Percentiles rank a stretch among this genome's conserved stretches.
These are phyloP conservation scores for Zaprionus tsacasi DNA, from an alignment of 1,140 invertebrate genomes.

Conservation along the genomic window DNA sequence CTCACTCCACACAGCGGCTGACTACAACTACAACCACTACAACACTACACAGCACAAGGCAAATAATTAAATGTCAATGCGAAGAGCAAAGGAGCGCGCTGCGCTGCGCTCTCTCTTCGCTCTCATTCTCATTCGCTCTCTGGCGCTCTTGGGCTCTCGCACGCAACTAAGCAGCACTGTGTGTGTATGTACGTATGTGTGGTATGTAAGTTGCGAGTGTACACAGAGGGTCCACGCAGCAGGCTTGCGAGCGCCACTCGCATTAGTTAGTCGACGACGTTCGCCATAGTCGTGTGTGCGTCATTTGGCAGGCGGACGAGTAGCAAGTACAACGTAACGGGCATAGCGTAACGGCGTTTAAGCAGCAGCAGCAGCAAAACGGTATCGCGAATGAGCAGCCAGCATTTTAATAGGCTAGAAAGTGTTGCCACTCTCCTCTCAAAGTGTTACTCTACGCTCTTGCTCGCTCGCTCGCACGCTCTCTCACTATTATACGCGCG, in stretches of 20 bases:
- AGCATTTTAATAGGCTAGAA: constrained; percentile 38
- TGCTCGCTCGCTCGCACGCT: constrained; percentile 9
- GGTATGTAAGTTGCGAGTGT: constrained; percentile 16
- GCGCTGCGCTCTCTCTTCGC: neutral
- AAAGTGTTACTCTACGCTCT: constrained; percentile 24
- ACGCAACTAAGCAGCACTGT: neutral
- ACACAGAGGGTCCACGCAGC: constrained; percentile 31
- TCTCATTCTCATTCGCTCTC: constrained; percentile 16
- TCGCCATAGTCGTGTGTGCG: constrained; percentile 43
- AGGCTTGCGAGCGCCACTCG: constrained; percentile 16
- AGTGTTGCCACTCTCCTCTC: constrained; percentile 23
- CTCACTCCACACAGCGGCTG: constrained; percentile 18
- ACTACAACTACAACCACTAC: constrained; percentile 40
- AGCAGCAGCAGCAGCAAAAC: constrained; percentile 24
- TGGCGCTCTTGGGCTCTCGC: constrained; percentile 15
- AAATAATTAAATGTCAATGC: constrained; percentile 58
- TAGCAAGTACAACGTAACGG: constrained; percentile 22
- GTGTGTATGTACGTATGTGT: neutral
- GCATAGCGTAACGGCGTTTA: constrained; percentile 42
- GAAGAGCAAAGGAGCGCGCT: constrained; percentile 34
- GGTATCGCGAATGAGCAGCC: constrained; percentile 19
- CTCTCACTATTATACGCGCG: constrained; percentile 23
- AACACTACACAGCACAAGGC: constrained; percentile 20
- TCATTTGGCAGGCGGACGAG: constrained; percentile 52
- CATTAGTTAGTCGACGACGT: constrained; percentile 63